phyloP scores from a whole-genome alignment of 2,113 vertebrate species.

The Catharus minimus region DNA sequence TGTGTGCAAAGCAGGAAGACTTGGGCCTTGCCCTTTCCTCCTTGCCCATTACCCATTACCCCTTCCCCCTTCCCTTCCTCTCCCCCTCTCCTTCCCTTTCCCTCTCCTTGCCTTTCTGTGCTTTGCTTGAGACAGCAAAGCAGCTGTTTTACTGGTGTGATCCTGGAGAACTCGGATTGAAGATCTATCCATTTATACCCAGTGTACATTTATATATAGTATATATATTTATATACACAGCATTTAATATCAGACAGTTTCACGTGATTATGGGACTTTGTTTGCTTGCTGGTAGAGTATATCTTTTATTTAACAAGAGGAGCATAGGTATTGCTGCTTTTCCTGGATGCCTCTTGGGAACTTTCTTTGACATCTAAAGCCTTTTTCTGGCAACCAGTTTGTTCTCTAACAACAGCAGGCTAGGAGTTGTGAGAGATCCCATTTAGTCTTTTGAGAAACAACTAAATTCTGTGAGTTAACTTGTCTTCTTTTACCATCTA shows the following conservation, averaged over 20 bases:
- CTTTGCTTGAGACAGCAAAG: not conserved
- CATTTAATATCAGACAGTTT: not conserved
- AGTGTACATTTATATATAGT: not conserved
- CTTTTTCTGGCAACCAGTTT: slow-evolving; percentile 34
- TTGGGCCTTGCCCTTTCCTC: not conserved
- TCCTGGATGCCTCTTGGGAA: slow-evolving; percentile 20
- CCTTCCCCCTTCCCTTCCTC: not conserved
- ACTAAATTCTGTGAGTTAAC: slow-evolving; percentile 65
- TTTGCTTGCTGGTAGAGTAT: not conserved
- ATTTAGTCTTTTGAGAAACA: slow-evolving; percentile 65
- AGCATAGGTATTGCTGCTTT: not conserved
- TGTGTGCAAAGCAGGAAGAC: not conserved
- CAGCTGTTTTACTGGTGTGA: not conserved
- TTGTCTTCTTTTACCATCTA: slow-evolving; percentile 77
- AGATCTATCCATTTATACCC: not conserved
- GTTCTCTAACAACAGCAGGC: slow-evolving; percentile 42
- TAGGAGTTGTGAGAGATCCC: slow-evolving; percentile 54
- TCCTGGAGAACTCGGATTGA: not conserved
- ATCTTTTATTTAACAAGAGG: not conserved
- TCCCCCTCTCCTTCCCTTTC: not conserved
- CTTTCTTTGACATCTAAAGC: slow-evolving; percentile 34
- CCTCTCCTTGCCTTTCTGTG: not conserved
- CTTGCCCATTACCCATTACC: not conserved
- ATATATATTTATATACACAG: not conserved
- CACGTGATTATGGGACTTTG: not conserved